Base-by-base conservation (phyloP, 2,888 invertebrate genomes). In the Cistogaster globosa region DNA sequence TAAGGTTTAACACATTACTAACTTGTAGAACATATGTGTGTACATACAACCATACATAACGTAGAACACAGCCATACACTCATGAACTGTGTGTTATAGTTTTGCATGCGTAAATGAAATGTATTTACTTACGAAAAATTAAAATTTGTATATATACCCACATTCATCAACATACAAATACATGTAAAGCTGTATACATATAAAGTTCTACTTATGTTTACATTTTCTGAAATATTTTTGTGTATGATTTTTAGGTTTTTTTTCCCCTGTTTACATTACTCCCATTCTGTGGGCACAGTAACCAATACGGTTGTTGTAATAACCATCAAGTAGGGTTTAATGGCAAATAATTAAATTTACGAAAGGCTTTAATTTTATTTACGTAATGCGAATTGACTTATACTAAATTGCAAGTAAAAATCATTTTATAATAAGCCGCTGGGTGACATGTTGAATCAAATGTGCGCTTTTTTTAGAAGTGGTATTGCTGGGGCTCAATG, bases 1-100 rank as follows among this genome's bases (percentile, higher is more conserved):
- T 51, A 67, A 74, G 72, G 72, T 74, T 80, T 72, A 38, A 74
- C 60, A 67, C 18, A 62, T 79, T 79, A 69, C 55, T 22, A 55
- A 55, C 14, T 20, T 22, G 18, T 22, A 42, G 7, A 6, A 20
- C 22, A 63, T 16, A 58, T 11, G 11, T 2, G 6, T 11, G 20
- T 9, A 14, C 26, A 57, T 7, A 57, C 1, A 0, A 26, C 32
- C 12, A 20, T 2, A 45, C 22, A 45, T 63, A 42, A 42, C 12
- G 42, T 42, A 12, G 7, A 7, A 45, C 45, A 45, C 8, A 20
- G 5, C 20, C 38, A 45, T 63, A 8, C 57, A 48, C 0, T 4
- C n/a, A n/a, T 51, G 4, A n/a, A n/a, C 26, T 26, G 26, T 26
- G 26, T 26, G 26, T 4, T 4, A 26, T 26, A 26, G 26, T 26